These are phyloP conservation scores for Stegophylla sp. DNA, from an alignment of 2,888 invertebrate species.

Conservation along the genomic window DNA sequence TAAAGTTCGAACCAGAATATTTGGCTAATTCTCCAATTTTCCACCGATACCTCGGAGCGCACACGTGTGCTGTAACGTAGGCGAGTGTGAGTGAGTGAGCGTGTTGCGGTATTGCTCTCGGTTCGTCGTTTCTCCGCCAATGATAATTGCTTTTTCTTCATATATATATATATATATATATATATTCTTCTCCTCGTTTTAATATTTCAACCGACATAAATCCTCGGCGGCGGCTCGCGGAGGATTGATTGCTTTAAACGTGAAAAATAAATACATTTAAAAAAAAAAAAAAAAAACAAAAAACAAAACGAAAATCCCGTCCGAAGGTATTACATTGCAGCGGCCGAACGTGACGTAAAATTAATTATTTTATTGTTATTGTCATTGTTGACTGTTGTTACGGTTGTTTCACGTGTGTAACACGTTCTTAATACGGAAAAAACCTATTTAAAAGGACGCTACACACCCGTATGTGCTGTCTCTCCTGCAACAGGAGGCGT, in stretches of 20 bases:
- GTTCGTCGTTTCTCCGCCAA: not conserved
- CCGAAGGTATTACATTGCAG: not conserved
- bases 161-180: too few species aligned
- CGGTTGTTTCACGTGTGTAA: too few species aligned
- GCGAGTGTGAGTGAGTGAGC: too few species aligned
- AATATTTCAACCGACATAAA: not conserved
- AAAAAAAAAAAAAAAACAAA: too few species aligned
- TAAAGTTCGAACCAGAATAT: conserved; percentile 38
- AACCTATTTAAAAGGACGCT: too few species aligned
- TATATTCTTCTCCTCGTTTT: not conserved
- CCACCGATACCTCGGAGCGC: conserved; percentile 6
- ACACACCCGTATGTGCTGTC: too few species aligned
- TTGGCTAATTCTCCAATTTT: conserved; percentile 31
- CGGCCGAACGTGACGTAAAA: too few species aligned
- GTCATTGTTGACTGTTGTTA: not conserved
- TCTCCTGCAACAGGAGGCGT: too few species aligned
- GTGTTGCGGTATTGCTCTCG: not conserved
- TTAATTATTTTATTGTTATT: not conserved
- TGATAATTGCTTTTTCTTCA: too few species aligned
- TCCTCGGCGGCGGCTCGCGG: too few species aligned
- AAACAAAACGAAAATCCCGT: not conserved
- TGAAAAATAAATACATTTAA: not conserved
- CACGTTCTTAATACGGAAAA: too few species aligned
- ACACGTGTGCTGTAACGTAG: not conserved
- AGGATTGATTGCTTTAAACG: not conserved